A percentile compares a stretch with the other conserved stretches of the same genome.
These are phyloP conservation scores for Spatulosminthurus flaviceps DNA, from an alignment of 2,888 invertebrate genomes.

Conservation along the genomic window DNA sequence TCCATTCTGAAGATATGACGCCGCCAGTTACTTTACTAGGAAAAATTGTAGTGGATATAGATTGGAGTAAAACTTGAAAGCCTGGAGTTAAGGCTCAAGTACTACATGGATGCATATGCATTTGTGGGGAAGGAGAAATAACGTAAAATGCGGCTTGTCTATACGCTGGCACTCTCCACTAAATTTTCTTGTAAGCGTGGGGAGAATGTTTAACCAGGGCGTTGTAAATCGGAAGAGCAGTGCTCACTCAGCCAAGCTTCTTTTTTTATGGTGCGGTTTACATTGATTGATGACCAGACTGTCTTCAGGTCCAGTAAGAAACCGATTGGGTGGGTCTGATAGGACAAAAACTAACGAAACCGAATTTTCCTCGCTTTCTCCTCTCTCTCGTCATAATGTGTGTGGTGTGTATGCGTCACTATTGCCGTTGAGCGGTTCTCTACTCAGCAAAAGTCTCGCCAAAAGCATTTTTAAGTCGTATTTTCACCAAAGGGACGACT, in stretches of 20 bases:
- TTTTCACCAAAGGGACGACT: neutral
- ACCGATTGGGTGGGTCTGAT: constrained; percentile 34
- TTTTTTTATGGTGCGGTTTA: constrained; percentile 43
- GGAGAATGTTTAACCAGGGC: constrained; percentile 44
- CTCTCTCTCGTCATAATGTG: constrained; percentile 21
- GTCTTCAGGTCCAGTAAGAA: constrained; percentile 43
- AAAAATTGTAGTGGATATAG: no score
- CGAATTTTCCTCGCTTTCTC: neutral
- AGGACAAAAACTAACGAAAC: constrained; percentile 21
- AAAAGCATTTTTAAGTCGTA: constrained; percentile 24
- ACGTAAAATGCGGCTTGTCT: constrained; percentile 28
- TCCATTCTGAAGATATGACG: no score
- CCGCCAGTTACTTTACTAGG: no score
- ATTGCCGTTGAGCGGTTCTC: neutral
- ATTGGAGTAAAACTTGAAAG: no score
- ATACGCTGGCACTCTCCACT: constrained; percentile 27
- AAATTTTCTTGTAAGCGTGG: constrained; percentile 44
- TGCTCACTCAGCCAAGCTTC: constrained; percentile 19
- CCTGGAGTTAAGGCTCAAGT: no score
- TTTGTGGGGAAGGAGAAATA: neutral
- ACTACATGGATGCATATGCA: neutral
- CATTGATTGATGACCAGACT: constrained; percentile 45
- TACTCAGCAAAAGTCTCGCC: constrained; percentile 27
- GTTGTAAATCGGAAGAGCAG: constrained; percentile 38
- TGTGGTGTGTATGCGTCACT: neutral